Conservation (phyloP, 1,140 invertebrate genomes). For the Heliconius eleuchia region DNA sequence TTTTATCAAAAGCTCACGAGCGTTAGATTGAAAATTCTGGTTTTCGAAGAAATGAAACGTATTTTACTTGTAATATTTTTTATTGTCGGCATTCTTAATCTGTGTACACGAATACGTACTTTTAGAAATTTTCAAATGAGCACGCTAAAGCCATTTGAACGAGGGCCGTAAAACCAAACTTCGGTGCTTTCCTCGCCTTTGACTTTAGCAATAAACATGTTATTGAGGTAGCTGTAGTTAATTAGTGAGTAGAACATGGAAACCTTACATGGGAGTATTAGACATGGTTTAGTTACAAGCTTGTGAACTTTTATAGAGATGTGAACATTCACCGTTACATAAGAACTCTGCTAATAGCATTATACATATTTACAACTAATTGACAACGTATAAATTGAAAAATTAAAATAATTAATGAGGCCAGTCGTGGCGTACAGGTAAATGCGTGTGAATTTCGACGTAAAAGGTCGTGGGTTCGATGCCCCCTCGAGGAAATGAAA, state of each 20-base stretch:
- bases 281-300: slow-evolving; percentile 2
- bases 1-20: not conserved
- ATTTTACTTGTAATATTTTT: not conserved
- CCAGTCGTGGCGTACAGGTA: no score
- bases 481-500: no score
- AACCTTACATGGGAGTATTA: slow-evolving; percentile 7
- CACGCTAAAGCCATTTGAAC: slow-evolving; percentile 4
- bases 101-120: not conserved
- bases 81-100: not conserved
- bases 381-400: not conserved
- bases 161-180: not conserved
- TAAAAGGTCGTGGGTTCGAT: no score
- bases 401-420: not conserved
- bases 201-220: slow-evolving; percentile 14
- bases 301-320: slow-evolving; percentile 11
- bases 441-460: no score
- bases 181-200: slow-evolving; percentile 8
- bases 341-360: slow-evolving; percentile 1
- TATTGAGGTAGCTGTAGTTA: slow-evolving; percentile 5
- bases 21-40: not conserved
- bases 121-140: slow-evolving; percentile 1
- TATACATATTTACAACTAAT: slow-evolving; percentile 5
- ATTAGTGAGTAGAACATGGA: slow-evolving; percentile 16
- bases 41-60: not conserved
- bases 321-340: slow-evolving; percentile 1